These are phyloP conservation scores for Perca schrenkii DNA, from an alignment of 2,113 vertebrate genomes.

Conservation along the genomic window DNA sequence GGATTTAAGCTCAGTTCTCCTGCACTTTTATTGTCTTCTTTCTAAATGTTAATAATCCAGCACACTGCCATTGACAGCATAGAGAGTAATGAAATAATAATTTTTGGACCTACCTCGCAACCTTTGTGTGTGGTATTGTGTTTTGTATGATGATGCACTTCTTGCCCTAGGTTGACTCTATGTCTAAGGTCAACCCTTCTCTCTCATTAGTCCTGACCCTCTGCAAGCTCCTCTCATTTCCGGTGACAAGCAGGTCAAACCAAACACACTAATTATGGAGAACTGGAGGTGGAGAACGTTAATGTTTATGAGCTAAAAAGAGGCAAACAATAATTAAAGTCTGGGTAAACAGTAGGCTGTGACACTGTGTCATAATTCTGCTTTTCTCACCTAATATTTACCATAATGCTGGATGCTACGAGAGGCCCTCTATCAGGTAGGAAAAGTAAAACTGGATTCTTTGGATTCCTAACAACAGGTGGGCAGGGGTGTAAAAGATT, in stretches of 20 bases:
- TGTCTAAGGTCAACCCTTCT: conserved; percentile 73
- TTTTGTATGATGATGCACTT: conserved; percentile 56
- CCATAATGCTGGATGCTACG: neutral
- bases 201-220: conserved; percentile 84
- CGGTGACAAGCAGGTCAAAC: conserved; percentile 74
- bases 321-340: conserved; percentile 71
- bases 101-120: conserved; percentile 19
- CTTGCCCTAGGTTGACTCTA: conserved; percentile 61
- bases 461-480: conserved; percentile 36
- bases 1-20: conserved; percentile 38
- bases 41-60: conserved; percentile 25
- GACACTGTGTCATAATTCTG: conserved; percentile 34
- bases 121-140: conserved; percentile 47
- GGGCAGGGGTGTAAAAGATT: neutral
- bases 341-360: conserved; percentile 60
- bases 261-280: conserved; percentile 74
- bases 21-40: conserved; percentile 15
- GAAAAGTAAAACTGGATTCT: neutral
- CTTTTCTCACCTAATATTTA: conserved; percentile 40
- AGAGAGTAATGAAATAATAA: conserved; percentile 23
- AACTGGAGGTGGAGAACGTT: conserved; percentile 48
- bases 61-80: neutral
- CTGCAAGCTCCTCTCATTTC: conserved; percentile 73
- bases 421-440: neutral
- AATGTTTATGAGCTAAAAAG: conserved; percentile 64